phyloP scores from a whole-genome alignment of 1,140 invertebrate species.

The Scaptomyza hsui region DNA sequence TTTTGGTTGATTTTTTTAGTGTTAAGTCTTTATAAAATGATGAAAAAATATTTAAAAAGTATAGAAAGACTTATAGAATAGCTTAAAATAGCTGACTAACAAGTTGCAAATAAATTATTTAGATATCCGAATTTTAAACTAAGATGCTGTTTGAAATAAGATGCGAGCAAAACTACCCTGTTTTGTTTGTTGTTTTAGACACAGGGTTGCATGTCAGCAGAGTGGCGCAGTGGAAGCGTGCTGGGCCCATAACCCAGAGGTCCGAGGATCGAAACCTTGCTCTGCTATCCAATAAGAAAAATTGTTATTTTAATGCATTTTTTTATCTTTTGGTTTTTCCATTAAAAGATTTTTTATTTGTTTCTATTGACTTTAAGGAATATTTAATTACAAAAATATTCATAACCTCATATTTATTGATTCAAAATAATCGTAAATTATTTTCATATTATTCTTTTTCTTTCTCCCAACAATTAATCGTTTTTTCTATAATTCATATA shows the following conservation, averaged over 20 bases:
- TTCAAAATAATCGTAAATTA: too few species aligned
- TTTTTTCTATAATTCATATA: not conserved
- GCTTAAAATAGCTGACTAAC: too few species aligned
- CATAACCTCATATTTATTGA: too few species aligned
- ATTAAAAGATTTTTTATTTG: not conserved
- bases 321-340: not conserved
- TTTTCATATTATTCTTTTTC: not conserved
- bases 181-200: not conserved
- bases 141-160: too few species aligned
- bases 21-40: too few species aligned
- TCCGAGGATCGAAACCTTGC: conserved; percentile 97
- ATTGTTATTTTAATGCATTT: not conserved
- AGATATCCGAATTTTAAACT: too few species aligned
- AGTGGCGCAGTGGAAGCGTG: conserved; percentile 99
- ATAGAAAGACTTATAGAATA: too few species aligned
- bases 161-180: not conserved
- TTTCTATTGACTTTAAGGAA: too few species aligned
- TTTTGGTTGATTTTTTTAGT: too few species aligned
- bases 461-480: not conserved
- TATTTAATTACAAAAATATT: too few species aligned
- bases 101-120: too few species aligned
- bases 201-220: conserved; percentile 86
- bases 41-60: too few species aligned
- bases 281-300: conserved; percentile 91
- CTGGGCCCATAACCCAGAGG: conserved; percentile 99